These are phyloP conservation scores for Phenacoccus solenopsis DNA, from an alignment of 1,140 invertebrate species.

Conservation along the genomic window DNA sequence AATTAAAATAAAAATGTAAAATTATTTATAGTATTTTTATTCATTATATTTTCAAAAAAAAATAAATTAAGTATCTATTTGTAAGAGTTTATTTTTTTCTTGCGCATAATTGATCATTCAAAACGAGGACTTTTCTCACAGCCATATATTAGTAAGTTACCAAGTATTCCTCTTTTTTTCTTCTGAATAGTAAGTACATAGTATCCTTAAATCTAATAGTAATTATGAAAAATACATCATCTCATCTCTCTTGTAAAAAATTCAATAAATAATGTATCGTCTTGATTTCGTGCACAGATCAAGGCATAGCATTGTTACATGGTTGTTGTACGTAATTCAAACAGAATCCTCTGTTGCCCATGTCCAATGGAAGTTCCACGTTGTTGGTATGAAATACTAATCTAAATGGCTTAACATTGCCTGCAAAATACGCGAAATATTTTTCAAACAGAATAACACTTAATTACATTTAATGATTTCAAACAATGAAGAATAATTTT, in stretches of 20 bases:
- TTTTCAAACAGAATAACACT: too few species aligned
- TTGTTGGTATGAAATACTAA: slow-evolving; percentile 61
- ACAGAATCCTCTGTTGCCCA: slow-evolving; percentile 64
- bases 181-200: too few species aligned
- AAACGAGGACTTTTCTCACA: neutral
- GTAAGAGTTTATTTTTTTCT: neutral
- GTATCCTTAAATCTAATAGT: too few species aligned
- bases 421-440: too few species aligned
- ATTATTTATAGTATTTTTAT: slow-evolving; percentile 4
- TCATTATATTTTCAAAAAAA: neutral
- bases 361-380: slow-evolving; percentile 55
- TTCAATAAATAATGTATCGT: too few species aligned
- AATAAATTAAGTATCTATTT: neutral
- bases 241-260: too few species aligned
- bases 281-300: too few species aligned
- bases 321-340: slow-evolving; percentile 71
- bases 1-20: too few species aligned
- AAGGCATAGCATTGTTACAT: slow-evolving; percentile 39
- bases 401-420: slow-evolving; percentile 63
- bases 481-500: too few species aligned
- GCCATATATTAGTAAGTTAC: neutral
- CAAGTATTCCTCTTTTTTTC: too few species aligned
- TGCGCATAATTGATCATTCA: neutral
- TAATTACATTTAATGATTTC: too few species aligned
- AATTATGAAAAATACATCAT: too few species aligned